Evolutionary conservation across 1,140 invertebrate species (phyloP).

Genomic region (Atopsyche davidsoni): DNA sequence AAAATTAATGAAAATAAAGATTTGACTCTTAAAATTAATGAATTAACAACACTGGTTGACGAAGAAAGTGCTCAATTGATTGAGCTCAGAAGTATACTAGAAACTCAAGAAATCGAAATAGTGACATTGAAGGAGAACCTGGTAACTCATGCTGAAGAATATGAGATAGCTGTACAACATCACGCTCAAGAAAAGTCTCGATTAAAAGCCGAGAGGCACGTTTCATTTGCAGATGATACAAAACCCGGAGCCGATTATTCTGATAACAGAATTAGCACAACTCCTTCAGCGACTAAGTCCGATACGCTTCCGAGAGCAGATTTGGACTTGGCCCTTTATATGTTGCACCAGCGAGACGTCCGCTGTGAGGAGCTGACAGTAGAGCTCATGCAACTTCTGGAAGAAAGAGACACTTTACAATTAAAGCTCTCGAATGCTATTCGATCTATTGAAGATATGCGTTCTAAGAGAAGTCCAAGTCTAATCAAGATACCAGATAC

Average conservation of each 20-base stretch:
- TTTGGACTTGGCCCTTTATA: slow-evolving; percentile 75
- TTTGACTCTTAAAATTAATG: slow-evolving; percentile 45
- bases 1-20: slow-evolving; percentile 47
- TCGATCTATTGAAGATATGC: slow-evolving; percentile 60
- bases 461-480: slow-evolving; percentile 34
- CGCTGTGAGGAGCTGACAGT: slow-evolving; percentile 82
- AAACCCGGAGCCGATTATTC: slow-evolving; percentile 22
- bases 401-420: slow-evolving; percentile 79
- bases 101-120: slow-evolving; percentile 62
- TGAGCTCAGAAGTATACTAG: slow-evolving; percentile 52
- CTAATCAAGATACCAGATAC: slow-evolving; percentile 7
- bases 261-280: slow-evolving; percentile 29
- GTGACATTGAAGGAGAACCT: slow-evolving; percentile 60
- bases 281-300: slow-evolving; percentile 25
- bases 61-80: slow-evolving; percentile 46
- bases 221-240: slow-evolving; percentile 40
- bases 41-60: slow-evolving; percentile 48
- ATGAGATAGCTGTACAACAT: slow-evolving; percentile 41
- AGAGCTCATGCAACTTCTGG: slow-evolving; percentile 74
- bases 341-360: slow-evolving; percentile 81
- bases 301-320: slow-evolving; percentile 51
- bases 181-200: slow-evolving; percentile 31
- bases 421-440: slow-evolving; percentile 73
- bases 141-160: slow-evolving; percentile 51
- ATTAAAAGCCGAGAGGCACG: slow-evolving; percentile 31